Evolutionary conservation across 2,113 vertebrate genomes (phyloP), one percentile per base, ranked within the genome.

Genomic region (Spea multiplicata): DNA sequence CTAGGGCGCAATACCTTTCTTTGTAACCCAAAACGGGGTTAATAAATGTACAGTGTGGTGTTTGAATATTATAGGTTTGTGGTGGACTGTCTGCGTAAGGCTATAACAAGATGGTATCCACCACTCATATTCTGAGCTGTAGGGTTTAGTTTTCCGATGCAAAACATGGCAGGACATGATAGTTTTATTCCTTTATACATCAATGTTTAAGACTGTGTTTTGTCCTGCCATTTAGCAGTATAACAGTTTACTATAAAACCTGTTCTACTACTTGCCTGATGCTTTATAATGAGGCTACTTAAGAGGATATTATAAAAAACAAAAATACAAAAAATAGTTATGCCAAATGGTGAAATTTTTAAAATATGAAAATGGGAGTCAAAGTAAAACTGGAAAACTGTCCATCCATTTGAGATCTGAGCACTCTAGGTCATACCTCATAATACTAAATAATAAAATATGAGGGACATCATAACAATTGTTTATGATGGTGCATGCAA

Each of bases 241-340:
- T 64, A 14, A 64, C 55, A 59, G 14, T 59, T 59, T 13, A 59
- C 4, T 64, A 5, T 64, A 16, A 59, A 13, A 12, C 55, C 12
- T 59, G 55, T 13, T 59, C 55, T 59, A 59, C 55, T 9, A 59
- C 50, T 4, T 59, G 6, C 13, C 44, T 13, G 45, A 45, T 45
- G 30, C 65, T 45, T 14, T 66, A 66, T 66, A 16, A 16, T 17
- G 8, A 6, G 17, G 45, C 30, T 45, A 44, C 17, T 66, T 45
- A 45, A 71, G 8, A 59, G 71, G 78, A 80, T 64, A 55, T 80
- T 68, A 80, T 65, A 80, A 80, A 80, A 80, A 50, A 78, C 65
- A 73, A 70, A 73, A 62, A 72, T 17, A 44, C 7, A 57, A 65
- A 68, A 79, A 76, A 76, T 55, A 75, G 49, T 5, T 59, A 8